Base-by-base conservation (phyloP, 1,140 invertebrate genomes). In the Odontomachus brunneus region DNA sequence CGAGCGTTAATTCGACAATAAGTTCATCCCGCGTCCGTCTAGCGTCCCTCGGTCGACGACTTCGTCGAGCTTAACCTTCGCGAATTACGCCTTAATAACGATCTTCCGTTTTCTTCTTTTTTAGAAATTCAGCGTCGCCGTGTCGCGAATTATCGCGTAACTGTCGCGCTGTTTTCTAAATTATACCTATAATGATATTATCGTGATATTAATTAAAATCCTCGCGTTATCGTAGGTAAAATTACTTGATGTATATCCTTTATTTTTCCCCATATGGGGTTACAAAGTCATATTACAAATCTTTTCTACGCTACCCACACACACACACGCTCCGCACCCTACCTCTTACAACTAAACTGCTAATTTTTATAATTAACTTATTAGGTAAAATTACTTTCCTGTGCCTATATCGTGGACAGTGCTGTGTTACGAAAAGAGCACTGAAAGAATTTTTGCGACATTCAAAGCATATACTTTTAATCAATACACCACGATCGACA, bases 1-100 rank as follows among this genome's bases (percentile, higher is more conserved):
- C 80, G 26, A 82, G 59, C 71, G 17, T 19, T 75, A 75, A 82
- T 33, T 82, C 57, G 44, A 74, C 78, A 7, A 81, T 72, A 81
- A 81, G 73, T 73, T 26, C 24, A 83, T 83, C 38, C 29, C 14
- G 49, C 14, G 49, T n/a, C 55, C 49, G 7, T 12, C 26, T 55
- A 15, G 12, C 29, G 29, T 57, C 60, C 3, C 17, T 7, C 24
- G 44, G 44, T 12, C 24, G 59, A 66, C 17, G 49, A 76, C 33
- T 53, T 33, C 2, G 3, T 80, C 24, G 29, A 71, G 51, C 49
- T 80, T 57, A 9, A n/a, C 7, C 51, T 55, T 53, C 63, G 53
- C 73, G 15, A 60, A 60, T 55, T 76, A 60, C 53, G 17, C 14
- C 53, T n/a, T 72, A 72, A 81, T 81, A 66, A 76, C 62, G 48